Percentiles rank a stretch among this genome's conserved stretches.
These are phyloP conservation scores for Dipodomys ordii DNA, from an alignment of 2,113 vertebrate species.

Conservation along the genomic window DNA sequence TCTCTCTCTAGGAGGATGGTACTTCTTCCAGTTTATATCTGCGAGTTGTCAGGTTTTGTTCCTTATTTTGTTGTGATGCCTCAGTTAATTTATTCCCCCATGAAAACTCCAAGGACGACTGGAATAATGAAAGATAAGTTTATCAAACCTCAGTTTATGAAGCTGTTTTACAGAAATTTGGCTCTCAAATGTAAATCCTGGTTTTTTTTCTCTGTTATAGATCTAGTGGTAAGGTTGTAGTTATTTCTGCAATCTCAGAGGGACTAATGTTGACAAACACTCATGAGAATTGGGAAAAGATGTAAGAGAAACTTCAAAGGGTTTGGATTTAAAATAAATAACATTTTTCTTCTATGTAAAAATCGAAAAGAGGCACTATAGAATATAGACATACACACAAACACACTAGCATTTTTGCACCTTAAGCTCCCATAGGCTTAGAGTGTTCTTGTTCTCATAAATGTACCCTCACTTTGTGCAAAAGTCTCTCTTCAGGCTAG, in stretches of 20 bases:
- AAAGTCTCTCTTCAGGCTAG: no score
- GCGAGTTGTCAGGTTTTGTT: background rate
- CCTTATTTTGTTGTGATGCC: background rate
- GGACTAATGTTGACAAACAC: background rate
- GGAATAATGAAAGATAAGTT: background rate
- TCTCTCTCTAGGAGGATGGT: background rate
- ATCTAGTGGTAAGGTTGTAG: background rate
- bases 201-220: background rate
- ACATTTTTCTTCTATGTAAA: background rate
- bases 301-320: background rate
- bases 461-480: background rate
- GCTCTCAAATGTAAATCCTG: background rate
- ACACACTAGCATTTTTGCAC: background rate
- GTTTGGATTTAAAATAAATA: background rate
- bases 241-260: no score
- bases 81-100: background rate
- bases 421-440: accelerated
- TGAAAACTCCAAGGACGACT: background rate
- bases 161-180: background rate
- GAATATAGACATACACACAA: accelerated
- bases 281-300: background rate
- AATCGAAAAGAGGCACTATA: background rate
- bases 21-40: background rate
- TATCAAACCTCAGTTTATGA: background rate
- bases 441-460: background rate